phyloP scores from a whole-genome alignment of 2,113 vertebrate species.

The Crotalus viridis region DNA sequence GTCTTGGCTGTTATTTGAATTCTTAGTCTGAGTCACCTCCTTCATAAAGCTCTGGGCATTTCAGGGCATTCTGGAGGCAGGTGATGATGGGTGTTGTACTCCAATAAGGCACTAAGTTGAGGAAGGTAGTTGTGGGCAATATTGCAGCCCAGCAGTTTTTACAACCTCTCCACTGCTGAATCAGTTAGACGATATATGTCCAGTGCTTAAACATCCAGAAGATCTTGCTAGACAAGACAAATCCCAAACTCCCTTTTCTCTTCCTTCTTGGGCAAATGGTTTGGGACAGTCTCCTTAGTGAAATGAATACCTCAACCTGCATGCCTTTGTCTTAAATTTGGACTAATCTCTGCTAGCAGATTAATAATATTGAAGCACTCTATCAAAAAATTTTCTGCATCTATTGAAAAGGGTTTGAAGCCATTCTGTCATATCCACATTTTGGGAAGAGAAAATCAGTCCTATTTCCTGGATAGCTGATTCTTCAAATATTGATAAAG shows the following conservation, averaged over 20 bases:
- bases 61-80: not conserved
- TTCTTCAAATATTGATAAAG: not conserved
- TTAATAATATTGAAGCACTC: not conserved
- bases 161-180: not conserved
- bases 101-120: not conserved
- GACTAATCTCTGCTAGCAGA: not conserved
- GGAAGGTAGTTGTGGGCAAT: not conserved
- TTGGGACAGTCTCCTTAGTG: too few relatives aligned
- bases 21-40: not conserved
- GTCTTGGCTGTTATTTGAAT: not conserved
- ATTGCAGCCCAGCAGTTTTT: not conserved
- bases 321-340: not conserved
- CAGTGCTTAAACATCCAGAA: not conserved
- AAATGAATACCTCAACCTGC: not conserved
- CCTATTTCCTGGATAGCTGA: not conserved
- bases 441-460: not conserved
- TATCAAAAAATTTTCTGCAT: not conserved
- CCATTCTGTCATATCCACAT: not conserved
- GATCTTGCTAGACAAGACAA: rapidly evolving
- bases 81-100: not conserved
- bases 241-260: not conserved
- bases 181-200: not conserved
- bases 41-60: too few relatives aligned
- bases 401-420: not conserved
- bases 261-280: not conserved